phyloP scores from a whole-genome alignment of 2,797 vertebrate species.

The Sebastes hubbsi region DNA sequence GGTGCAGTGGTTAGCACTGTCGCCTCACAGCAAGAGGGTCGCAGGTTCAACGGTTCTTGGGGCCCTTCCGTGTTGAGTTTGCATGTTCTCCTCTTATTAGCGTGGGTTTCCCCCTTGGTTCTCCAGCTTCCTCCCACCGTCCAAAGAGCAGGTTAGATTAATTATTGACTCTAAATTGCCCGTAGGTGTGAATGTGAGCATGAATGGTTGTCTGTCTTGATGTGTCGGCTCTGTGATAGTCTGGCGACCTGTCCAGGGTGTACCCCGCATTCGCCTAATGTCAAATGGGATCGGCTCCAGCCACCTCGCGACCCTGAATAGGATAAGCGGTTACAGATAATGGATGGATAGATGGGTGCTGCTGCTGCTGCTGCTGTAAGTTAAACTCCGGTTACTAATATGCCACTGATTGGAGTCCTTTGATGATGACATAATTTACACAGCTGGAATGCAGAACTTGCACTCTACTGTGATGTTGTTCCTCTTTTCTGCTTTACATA shows the following conservation, averaged over 20 bases:
- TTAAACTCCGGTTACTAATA: neutral
- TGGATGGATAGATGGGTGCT: neutral
- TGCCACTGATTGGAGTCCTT: neutral
- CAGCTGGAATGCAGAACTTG: neutral
- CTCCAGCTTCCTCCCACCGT: neutral
- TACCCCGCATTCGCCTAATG: fast-evolving
- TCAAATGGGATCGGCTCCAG: neutral
- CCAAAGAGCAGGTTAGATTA: neutral
- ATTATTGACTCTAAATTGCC: neutral
- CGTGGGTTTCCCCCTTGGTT: neutral
- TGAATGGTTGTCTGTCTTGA: neutral
- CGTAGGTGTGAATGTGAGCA: neutral
- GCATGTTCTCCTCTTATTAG: neutral
- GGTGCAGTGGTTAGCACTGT: too few species aligned
- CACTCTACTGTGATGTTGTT: neutral
- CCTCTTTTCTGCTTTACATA: neutral
- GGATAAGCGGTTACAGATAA: neutral
- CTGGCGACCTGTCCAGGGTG: neutral
- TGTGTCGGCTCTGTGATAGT: neutral
- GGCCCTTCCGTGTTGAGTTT: too few species aligned
- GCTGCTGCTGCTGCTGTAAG: neutral
- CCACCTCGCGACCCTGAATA: neutral
- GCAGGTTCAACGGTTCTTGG: neutral
- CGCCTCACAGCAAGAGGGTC: neutral
- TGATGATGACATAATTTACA: neutral